These are phyloP conservation scores for Podarcis lilfordi DNA, from an alignment of 2,797 vertebrate species.

Conservation along the genomic window DNA sequence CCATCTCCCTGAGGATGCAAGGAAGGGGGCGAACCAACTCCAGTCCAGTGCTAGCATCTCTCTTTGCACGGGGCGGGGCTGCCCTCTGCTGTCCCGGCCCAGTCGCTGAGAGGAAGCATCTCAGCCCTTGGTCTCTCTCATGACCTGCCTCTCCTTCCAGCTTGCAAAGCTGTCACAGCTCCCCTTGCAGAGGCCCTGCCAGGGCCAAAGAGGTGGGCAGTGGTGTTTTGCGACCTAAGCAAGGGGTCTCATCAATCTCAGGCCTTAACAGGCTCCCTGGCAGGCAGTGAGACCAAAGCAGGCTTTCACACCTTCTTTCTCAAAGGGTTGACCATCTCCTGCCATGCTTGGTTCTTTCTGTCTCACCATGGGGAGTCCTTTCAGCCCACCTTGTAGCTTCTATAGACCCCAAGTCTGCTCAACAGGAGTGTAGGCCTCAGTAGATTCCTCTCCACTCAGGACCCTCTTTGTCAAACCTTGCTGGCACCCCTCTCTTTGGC, in stretches of 20 bases:
- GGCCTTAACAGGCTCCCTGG: no score
- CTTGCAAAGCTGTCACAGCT: constrained; percentile 26
- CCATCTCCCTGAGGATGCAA: constrained; percentile 54
- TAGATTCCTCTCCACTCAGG: neutral
- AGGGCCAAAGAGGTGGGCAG: neutral
- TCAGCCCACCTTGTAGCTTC: no score
- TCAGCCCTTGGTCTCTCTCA: constrained; percentile 36
- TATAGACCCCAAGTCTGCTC: neutral
- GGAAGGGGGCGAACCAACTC: neutral
- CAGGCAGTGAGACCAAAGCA: neutral
- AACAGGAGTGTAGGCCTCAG: neutral
- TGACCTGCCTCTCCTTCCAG: constrained; percentile 31
- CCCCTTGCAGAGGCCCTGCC: neutral
- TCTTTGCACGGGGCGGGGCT: constrained; percentile 5
- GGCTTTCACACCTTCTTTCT: no score
- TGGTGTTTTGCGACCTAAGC: neutral
- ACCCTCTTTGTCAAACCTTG: neutral
- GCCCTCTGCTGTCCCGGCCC: constrained; percentile 50
- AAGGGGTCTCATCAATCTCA: neutral
- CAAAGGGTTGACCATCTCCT: neutral
- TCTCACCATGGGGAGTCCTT: neutral
- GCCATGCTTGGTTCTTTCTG: neutral
- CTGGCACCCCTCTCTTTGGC: neutral
- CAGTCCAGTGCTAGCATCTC: constrained; percentile 41
- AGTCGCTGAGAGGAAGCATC: constrained; percentile 30